Conservation (phyloP, 2,797 vertebrate genomes). For the Premnoplex brunnescens region DNA sequence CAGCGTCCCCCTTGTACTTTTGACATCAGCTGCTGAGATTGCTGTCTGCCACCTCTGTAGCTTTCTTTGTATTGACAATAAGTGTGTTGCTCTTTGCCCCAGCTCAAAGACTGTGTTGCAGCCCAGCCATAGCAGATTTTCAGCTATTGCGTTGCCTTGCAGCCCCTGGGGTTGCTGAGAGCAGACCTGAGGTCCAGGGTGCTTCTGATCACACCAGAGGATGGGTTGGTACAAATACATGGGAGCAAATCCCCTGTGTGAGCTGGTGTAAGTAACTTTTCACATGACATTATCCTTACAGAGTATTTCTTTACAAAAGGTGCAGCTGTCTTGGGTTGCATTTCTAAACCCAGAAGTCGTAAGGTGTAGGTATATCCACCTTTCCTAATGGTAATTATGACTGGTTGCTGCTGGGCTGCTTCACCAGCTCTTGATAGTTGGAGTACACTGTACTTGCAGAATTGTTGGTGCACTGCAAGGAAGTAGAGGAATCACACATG, state of each 20-base stretch:
- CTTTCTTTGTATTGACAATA: constrained; percentile 28
- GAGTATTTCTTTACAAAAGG: not conserved
- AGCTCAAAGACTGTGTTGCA: constrained; percentile 32
- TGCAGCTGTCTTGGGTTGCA: not conserved
- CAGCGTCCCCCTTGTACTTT: constrained; percentile 34
- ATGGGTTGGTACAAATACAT: not conserved
- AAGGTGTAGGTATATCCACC: not conserved
- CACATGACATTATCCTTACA: not conserved
- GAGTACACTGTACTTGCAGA: not conserved
- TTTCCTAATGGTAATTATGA: not conserved
- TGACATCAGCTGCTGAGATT: constrained; percentile 69
- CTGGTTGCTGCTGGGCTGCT: constrained; percentile 34
- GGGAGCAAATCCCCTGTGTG: not conserved
- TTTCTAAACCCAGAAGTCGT: not conserved
- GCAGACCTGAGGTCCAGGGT: not conserved
- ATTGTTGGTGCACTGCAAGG: not conserved
- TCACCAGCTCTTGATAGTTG: not conserved
- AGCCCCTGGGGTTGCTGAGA: not conserved
- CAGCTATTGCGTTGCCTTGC: not conserved
- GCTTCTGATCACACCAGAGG: not conserved
- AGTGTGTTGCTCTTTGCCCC: constrained; percentile 3
- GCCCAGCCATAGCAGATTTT: not conserved
- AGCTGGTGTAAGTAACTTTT: not conserved
- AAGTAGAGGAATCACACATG: not conserved
- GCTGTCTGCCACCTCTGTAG: constrained; percentile 53